Percentiles rank a stretch among this genome's conserved stretches.
Evolutionary conservation across 2,888 invertebrate genomes (phyloP).

Genomic region (Idaea dimidiata): DNA sequence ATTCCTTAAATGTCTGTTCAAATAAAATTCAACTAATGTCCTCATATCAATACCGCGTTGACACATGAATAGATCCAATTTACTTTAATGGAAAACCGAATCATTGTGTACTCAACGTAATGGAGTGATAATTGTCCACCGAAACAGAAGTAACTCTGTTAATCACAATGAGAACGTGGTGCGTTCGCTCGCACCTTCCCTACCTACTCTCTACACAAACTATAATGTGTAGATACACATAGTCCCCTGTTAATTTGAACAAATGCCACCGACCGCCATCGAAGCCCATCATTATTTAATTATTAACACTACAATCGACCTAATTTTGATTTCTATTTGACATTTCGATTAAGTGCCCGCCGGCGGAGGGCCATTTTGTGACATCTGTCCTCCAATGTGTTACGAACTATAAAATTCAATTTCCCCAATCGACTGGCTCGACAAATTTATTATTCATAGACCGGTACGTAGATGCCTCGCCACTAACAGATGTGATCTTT

Average conservation of each 20-base stretch:
- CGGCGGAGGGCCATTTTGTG: slow-evolving; percentile 73
- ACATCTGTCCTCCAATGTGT: slow-evolving; percentile 80
- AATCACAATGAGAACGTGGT: slow-evolving; percentile 69
- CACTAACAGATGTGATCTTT: slow-evolving; percentile 79
- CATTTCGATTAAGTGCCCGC: slow-evolving; percentile 75
- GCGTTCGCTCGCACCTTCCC: slow-evolving; percentile 34
- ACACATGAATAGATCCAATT: slow-evolving; percentile 53
- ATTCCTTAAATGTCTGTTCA: neutral
- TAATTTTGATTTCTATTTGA: slow-evolving; percentile 81
- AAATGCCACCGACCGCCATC: slow-evolving; percentile 49
- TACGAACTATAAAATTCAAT: slow-evolving; percentile 81
- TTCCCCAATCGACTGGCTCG: slow-evolving; percentile 78
- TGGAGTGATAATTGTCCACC: slow-evolving; percentile 78
- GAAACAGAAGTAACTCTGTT: slow-evolving; percentile 78
- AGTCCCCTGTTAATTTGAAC: slow-evolving; percentile 49
- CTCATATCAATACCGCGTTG: slow-evolving; percentile 45
- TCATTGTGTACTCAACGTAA: slow-evolving; percentile 69
- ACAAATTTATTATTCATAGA: slow-evolving; percentile 80
- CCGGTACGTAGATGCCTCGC: slow-evolving; percentile 73
- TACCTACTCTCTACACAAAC: slow-evolving; percentile 47
- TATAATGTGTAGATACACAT: slow-evolving; percentile 19
- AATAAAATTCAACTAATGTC: slow-evolving; percentile 13
- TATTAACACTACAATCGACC: slow-evolving; percentile 80
- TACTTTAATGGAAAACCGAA: slow-evolving; percentile 66
- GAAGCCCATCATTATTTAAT: slow-evolving; percentile 72